phyloP scores from a whole-genome alignment of 2,888 invertebrate species.

The Stenchaetothrips biformis region DNA sequence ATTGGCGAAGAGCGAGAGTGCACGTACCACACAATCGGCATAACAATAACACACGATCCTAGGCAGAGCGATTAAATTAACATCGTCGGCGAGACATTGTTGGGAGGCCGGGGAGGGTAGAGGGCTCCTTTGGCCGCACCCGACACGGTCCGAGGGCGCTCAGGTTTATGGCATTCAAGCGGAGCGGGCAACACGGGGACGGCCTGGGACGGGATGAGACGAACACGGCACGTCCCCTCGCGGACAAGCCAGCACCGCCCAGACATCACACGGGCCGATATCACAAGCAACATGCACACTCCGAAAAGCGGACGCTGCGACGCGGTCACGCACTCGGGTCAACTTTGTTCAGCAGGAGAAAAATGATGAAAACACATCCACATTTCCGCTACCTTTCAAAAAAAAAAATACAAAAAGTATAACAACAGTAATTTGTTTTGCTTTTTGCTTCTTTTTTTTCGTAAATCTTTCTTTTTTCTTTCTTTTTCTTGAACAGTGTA shows the following conservation, averaged over 20 bases:
- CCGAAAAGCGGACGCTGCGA: no score
- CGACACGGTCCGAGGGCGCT: not conserved
- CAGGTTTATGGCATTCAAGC: not conserved
- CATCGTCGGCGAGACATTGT: slow-evolving; percentile 1
- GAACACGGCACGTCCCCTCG: not conserved
- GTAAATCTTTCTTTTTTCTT: no score
- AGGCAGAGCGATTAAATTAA: slow-evolving; percentile 14
- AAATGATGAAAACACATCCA: no score
- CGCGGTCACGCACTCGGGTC: no score
- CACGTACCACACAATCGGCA: not conserved
- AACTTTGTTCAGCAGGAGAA: no score
- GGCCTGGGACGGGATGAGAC: not conserved
- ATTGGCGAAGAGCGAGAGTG: slow-evolving; percentile 4
- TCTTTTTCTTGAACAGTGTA: no score
- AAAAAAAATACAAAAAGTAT: no score
- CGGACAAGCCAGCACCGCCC: not conserved
- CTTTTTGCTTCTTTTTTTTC: no score
- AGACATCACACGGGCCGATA: not conserved
- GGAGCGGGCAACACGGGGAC: not conserved
- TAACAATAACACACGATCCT: slow-evolving; percentile 19
- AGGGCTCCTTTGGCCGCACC: not conserved
- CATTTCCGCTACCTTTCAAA: no score
- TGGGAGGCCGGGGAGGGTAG: not conserved
- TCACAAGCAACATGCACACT: no score
- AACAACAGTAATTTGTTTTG: no score